Conservation (phyloP, 2,888 invertebrate species). For the Tipula lateralis region DNA sequence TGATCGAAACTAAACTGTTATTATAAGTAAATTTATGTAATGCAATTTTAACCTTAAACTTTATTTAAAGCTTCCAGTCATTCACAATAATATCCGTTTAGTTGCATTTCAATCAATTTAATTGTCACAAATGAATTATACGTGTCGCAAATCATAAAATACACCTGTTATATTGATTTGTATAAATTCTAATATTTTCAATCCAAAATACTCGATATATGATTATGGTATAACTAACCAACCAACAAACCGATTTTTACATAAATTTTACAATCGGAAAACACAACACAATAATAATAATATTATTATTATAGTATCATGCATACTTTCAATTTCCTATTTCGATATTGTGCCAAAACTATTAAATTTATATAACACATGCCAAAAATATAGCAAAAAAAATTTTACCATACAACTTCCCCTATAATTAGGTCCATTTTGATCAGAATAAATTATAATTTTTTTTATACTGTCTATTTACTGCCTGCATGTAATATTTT, state of each 20-base stretch:
- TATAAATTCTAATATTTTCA: too few species aligned
- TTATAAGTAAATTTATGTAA: too few species aligned
- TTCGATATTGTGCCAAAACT: slow-evolving; percentile 1
- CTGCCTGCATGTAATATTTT: background rate
- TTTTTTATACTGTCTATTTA: background rate
- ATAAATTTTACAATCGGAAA: background rate
- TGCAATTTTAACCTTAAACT: too few species aligned
- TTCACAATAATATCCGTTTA: too few species aligned
- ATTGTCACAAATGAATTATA: too few species aligned
- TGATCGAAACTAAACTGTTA: too few species aligned
- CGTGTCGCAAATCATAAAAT: too few species aligned
- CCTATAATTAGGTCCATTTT: slow-evolving; percentile 24
- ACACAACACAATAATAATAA: background rate
- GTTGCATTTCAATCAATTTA: too few species aligned
- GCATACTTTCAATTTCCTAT: background rate
- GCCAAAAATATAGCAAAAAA: background rate
- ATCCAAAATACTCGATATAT: too few species aligned
- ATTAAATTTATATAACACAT: background rate
- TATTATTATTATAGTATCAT: background rate
- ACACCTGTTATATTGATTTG: too few species aligned
- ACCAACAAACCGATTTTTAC: background rate
- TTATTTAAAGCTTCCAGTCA: too few species aligned
- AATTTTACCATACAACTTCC: background rate
- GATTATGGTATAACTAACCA: background rate
- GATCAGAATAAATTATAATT: slow-evolving; percentile 11